Base-by-base conservation (phyloP, 2,113 vertebrate species). In the Cryptomyrus ogoouensis region DNA sequence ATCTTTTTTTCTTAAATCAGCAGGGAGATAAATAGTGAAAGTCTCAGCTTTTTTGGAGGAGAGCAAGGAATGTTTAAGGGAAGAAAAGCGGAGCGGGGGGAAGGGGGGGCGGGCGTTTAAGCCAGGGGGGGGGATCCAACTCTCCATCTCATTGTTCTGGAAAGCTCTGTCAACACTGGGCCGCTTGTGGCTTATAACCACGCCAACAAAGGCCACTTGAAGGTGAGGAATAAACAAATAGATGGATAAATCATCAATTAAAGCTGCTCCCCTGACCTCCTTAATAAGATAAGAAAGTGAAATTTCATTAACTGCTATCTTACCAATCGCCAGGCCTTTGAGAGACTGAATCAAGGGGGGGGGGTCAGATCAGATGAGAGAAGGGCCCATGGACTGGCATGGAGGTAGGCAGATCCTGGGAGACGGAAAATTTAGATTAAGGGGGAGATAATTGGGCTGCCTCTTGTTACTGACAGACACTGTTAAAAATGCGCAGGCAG, bases 241-340 rank as follows among this genome's bases (percentile, higher is more conserved):
- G 88, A 87, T 0, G 46, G 83, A 70, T 89, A 90, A 88, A 90
- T 85, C 89, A 88, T 84, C 85, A 86, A 80, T n/a, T 83, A 84
- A 87, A 83, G 66, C 90, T 62, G 87, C 53, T 87, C 49, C 83
- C 86, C n/a, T 89, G 89, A 92, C 91, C 91, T 74, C 31, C 46
- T 74, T 90, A 89, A 88, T 42, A 56, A 10, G 91, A 46, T 90
- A 89, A 92, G 35, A 91, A 89, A 87, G 77, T 52, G 70, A 91
- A 86, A 92, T 90, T 91, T 88, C 91, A 91, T 92, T 92, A 91
- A 50, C 70, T 88, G 91, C 89, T 52, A 8, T 85, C 88, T 89
- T 56, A 88, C 21, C 88, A 84, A 90, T 85, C 49, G 70, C 49
- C 89, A 89, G 90, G 44, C n/a, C 74, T 35, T 50, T 58, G 84